A percentile compares a stretch with the other conserved stretches of the same genome.
Evolutionary conservation across 2,797 vertebrate species (phyloP).

Genomic region (Xenentodon cancila): DNA sequence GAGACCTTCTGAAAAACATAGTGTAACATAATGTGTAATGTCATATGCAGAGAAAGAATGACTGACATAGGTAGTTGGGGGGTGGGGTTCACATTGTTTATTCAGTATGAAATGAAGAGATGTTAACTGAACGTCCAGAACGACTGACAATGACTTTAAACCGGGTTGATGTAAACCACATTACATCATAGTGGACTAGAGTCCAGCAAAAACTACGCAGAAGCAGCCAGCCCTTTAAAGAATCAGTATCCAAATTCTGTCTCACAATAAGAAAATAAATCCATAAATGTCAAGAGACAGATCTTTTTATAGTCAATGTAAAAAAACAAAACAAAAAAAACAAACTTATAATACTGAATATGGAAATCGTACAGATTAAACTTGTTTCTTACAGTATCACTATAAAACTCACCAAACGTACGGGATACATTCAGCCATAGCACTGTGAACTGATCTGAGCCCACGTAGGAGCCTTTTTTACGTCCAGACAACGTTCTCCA

Average conservation of each 20-base stretch:
- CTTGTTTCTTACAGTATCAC: constrained; percentile 45
- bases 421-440: constrained; percentile 25
- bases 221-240: constrained; percentile 45
- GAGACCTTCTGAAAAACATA: no score
- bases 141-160: constrained; percentile 66
- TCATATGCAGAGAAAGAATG: constrained; percentile 3
- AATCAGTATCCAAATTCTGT: constrained; percentile 40
- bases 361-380: constrained; percentile 44
- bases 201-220: constrained; percentile 54
- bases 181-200: constrained; percentile 72
- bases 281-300: constrained; percentile 19
- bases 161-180: constrained; percentile 74
- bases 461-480: constrained; percentile 21
- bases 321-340: constrained; percentile 29
- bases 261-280: constrained; percentile 34
- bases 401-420: constrained; percentile 23
- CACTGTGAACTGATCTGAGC: constrained; percentile 25
- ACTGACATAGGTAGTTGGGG: constrained; percentile 38
- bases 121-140: constrained; percentile 68
- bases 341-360: constrained; percentile 44
- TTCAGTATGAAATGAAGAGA: constrained; percentile 74
- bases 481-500: constrained; percentile 21
- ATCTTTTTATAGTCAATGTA: constrained; percentile 41
- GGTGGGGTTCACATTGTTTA: constrained; percentile 81
- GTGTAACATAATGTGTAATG: no score